Evolutionary conservation across 2,113 vertebrate species (phyloP), one percentile per base, ranked within the genome.

Genomic region (Pundamilia nyererei): DNA sequence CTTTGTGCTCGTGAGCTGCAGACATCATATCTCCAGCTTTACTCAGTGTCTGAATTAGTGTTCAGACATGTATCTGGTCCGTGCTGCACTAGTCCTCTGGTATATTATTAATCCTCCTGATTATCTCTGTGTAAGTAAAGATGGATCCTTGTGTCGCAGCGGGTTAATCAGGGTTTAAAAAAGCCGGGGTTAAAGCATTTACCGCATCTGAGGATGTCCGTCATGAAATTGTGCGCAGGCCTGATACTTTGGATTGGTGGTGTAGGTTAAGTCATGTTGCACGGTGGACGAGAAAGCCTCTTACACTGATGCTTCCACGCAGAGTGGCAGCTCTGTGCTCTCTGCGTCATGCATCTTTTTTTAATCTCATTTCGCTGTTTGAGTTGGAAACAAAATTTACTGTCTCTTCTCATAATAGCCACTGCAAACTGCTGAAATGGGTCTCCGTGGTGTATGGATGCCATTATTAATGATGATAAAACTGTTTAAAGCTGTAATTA

Each of bases 101-200:
- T 45, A 26, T 79, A 85, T 65, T 15, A 80, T 68, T 82, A 92
- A 91, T 82, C 86, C 77, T 82, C 53, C 45, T 90, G 79, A 89
- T 90, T 86, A 82, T 85, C 45, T 84, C 12, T 42, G 9, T 84
- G 21, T 81, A 54, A 91, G 81, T 90, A 68, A 85, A 24, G 51
- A 80, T 47, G 60, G 86, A 89, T 82, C 53, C 55, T 29, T 49
- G 85, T 77, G 85, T 86, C 81, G 26, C 75, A n/a, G 75, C 45
- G 9, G 72, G 72, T 90, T 92, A 90, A 91, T 89, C 86, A 15
- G 88, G 91, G 86, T 94, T 93, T 88, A 87, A 80, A 85, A 56
- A 77, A 55, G n/a, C 79, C 7, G 13, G 24, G 17, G 40, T 90
- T 81, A 81, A 89, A 90, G 60, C 75, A 81, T 88, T 80, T 62